Conservation (phyloP, 2,113 vertebrate species). For the Barnardius zonarius region DNA sequence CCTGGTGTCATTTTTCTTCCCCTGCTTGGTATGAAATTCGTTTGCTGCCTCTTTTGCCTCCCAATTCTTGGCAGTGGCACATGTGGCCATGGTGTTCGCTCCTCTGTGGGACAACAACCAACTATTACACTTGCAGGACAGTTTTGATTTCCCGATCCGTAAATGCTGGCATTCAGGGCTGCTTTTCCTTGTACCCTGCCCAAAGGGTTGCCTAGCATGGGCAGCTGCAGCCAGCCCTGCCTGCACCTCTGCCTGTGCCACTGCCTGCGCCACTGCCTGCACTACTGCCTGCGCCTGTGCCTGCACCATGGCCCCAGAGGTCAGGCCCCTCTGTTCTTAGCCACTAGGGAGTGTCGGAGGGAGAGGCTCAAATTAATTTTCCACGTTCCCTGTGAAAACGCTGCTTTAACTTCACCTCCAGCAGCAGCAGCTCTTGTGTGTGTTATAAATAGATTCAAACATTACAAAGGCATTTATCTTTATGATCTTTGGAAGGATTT, state of each 20-base stretch:
- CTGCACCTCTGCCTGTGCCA: not conserved
- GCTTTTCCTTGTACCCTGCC: not conserved
- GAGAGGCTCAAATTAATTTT: conserved; percentile 19
- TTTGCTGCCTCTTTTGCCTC: not conserved
- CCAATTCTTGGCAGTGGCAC: not conserved
- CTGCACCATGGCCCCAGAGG: not conserved
- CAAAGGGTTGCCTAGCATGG: not conserved
- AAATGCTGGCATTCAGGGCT: not conserved
- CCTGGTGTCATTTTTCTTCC: not conserved
- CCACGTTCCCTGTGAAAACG: not conserved
- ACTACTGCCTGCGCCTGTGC: not conserved
- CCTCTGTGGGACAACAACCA: not conserved
- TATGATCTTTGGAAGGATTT: conserved; percentile 16
- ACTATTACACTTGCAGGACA: not conserved
- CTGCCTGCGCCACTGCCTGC: not conserved
- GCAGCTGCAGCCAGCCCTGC: not conserved
- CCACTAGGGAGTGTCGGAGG: conserved; percentile 64
- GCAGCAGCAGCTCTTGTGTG: not conserved
- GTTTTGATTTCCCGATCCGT: not conserved
- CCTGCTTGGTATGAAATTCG: not conserved
- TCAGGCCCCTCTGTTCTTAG: not conserved
- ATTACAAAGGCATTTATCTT: conserved; percentile 7
- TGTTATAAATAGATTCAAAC: not conserved
- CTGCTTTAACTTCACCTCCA: not conserved
- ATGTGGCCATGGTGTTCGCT: not conserved